Base-by-base conservation (phyloP, 1,140 invertebrate species). In the Matsumurasca onukii region DNA sequence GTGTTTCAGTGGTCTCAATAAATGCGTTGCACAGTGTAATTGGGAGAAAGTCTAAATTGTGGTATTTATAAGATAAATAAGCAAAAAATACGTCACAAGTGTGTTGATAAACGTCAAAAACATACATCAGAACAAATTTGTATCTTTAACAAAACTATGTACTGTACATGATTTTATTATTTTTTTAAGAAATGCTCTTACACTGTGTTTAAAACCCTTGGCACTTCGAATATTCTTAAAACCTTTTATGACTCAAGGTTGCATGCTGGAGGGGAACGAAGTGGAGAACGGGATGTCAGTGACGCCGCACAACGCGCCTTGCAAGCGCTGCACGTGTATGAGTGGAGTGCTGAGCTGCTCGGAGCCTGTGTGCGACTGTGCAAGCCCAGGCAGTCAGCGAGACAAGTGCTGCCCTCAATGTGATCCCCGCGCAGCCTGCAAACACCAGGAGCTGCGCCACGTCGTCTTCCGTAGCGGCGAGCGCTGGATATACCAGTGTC, bases 401-500 rank as follows among this genome's bases (percentile, higher is more conserved):
- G 84, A 88, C 80, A 78, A 82, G 72, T 94, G 91, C 76, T 94
- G 91, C 77, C 91, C 90, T 12, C 89, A 92, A 76, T 93, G 91
- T 78, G 86, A 91, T 76, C 81, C 85, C 1, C 82, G 82, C 34
- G 83, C 86, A 73, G 86, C 86, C 64, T 94, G 91, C 76, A 83
- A 81, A 39, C 91, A 93, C 80, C 91, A 93, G 77, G 90, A 92
- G 75, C 82, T 91, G 73, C 83, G 86, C 69, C 85, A 90, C 75
- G 84, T 91, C 66, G 82, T 86, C 71, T 89, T 91, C 76, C 84
- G 86, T 73, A 91, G 89, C 77, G 92, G 92, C 31, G 90, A 94
- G 78, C 84, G 86, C 73, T 95, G 93, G 93, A 88, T 92, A 68
- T 93, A 93, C 80, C 89, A 94, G 77, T 95, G 93, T 80, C 91